Conservation (phyloP, 2,888 invertebrate genomes). For the Trachelus iudaicus region DNA sequence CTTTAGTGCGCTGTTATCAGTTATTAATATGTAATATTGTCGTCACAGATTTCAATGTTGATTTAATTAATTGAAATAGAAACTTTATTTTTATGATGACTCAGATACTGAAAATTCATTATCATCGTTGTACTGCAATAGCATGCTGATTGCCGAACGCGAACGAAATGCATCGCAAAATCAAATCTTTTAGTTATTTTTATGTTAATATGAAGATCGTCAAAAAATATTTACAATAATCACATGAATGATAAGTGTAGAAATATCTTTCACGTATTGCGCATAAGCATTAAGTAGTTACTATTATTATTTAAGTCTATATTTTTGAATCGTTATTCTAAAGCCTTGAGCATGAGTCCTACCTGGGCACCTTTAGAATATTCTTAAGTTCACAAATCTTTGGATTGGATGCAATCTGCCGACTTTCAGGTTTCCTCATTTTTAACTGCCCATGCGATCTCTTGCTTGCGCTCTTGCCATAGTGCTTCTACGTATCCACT, state of each 20-base stretch:
- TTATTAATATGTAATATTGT: not conserved
- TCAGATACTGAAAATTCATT: not conserved
- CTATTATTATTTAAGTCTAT: not conserved
- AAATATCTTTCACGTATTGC: not conserved
- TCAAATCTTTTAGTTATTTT: not conserved
- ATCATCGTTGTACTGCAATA: not conserved
- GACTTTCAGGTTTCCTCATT: constrained; percentile 51
- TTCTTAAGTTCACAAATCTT: constrained; percentile 44
- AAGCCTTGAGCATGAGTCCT: constrained; percentile 14
- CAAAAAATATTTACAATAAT: not conserved
- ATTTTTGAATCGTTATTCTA: not conserved
- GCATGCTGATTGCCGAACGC: not conserved
- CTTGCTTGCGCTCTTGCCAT: constrained; percentile 5
- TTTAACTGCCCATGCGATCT: constrained; percentile 14
- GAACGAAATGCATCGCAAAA: not conserved
- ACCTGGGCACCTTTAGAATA: constrained; percentile 12
- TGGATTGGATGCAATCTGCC: constrained; percentile 64
- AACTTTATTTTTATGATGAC: not conserved
- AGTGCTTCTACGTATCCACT: constrained; percentile 1
- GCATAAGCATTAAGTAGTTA: not conserved
- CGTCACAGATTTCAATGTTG: not conserved
- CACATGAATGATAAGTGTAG: not conserved
- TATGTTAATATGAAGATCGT: not conserved
- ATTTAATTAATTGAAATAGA: not conserved
- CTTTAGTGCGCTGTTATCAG: not conserved